These are phyloP conservation scores for Stratiomys singularior DNA, from an alignment of 2,888 invertebrate genomes.

Conservation along the genomic window DNA sequence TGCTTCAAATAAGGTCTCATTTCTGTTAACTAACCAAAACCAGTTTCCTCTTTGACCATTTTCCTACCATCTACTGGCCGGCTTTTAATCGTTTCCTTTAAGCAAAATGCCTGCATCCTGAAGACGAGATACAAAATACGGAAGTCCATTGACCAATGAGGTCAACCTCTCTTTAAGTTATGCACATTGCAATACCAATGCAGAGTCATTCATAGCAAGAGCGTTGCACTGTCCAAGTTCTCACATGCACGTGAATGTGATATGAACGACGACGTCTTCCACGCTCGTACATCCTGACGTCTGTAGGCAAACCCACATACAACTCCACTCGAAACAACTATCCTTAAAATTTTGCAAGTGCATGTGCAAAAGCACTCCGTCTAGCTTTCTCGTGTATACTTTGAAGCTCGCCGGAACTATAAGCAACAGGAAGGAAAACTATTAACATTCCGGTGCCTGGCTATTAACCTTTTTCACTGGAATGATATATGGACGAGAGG, in stretches of 20 bases:
- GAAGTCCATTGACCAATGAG: constrained; percentile 47
- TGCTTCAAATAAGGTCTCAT: neutral
- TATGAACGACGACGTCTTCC: neutral
- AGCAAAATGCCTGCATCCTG: constrained; percentile 24
- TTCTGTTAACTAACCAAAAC: neutral
- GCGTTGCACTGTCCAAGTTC: constrained; percentile 20
- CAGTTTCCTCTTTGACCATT: constrained; percentile 16
- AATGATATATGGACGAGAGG: constrained; percentile 49
- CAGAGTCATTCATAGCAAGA: constrained; percentile 22
- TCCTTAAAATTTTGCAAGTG: neutral
- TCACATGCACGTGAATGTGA: constrained; percentile 28
- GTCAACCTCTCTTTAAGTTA: constrained; percentile 41
- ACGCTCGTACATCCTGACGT: neutral
- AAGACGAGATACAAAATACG: constrained; percentile 42
- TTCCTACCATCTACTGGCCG: neutral
- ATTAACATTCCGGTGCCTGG: constrained; percentile 57
- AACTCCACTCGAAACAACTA: constrained; percentile 12
- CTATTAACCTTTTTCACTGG: constrained; percentile 56
- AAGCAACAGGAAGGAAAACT: constrained; percentile 57
- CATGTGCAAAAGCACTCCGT: constrained; percentile 28
- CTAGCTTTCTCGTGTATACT: constrained; percentile 3
- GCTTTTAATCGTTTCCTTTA: constrained; percentile 24
- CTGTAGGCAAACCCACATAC: too few species aligned
- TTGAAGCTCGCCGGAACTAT: constrained; percentile 48
- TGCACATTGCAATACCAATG: constrained; percentile 37